Evolutionary conservation across 2,797 vertebrate species (phyloP), one percentile per base, ranked within the genome.

Genomic region (Discoglossus pictus): DNA sequence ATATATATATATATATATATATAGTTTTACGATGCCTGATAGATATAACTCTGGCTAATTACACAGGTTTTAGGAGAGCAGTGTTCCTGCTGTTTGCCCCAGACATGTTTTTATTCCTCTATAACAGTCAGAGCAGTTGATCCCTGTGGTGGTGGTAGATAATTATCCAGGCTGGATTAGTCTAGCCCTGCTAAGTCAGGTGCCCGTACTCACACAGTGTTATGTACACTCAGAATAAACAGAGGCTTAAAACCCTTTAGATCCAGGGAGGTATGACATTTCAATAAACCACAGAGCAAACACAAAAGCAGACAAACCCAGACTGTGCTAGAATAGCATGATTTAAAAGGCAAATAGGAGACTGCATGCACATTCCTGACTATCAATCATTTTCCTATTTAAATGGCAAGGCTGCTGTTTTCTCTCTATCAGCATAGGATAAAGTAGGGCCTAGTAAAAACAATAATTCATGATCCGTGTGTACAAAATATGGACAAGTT

Each of bases 311-410:
- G 68, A 71, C 68, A 71, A 71, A 71, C 68, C 68, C 68, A 71
- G 68, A 71, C 68, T 71, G 68, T 71, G 68, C 68, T 71, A 71
- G 68, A 71, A 71, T 58, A 71, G 68, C 68, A 71, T 71, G 68
- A 71, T 71, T 71, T 71, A 71, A 71, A 71, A 71, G 61, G 68
- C 61, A 71, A 71, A 71, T 71, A 71, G 61, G 68, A 71, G 53
- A 64, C 68, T 64, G 61, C 68, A 71, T 71, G 68, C 60, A 71
- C 61, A 71, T 64, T 71, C 61, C 68, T 71, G 68, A 71, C 68
- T 71, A 71, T 71, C 68, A 71, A 71, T 71, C 68, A 71, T 71
- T 71, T 71, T 65, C 53, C 68, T 65, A 71, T 71, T 71, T 71
- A 71, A 71, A 71, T 71, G 61, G 68, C 68, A 64, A 58, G 61